Conservation (phyloP, 53 echinoderm and acorn worm species). For the Apostichopus leukothele region DNA sequence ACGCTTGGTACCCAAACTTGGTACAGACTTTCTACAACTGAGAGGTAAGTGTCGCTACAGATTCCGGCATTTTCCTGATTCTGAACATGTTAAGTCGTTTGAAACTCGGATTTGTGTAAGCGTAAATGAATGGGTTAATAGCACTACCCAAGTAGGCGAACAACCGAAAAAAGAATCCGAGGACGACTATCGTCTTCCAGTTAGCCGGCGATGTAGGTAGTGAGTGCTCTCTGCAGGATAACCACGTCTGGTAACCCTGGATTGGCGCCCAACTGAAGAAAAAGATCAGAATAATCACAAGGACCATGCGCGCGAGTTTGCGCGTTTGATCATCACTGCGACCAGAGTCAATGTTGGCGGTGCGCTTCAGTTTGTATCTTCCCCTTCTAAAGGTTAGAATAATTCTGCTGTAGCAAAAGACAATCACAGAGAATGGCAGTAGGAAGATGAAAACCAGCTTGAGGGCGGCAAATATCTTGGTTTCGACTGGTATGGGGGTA, state of each 20-base stretch:
- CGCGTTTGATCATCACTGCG: constrained; percentile 23
- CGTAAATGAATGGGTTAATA: constrained; percentile 45
- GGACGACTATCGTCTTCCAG: constrained; percentile 20
- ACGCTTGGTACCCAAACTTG: too few relatives aligned
- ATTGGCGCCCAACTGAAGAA: constrained; percentile 46
- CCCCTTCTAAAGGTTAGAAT: constrained; percentile 26
- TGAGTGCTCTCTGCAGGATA: constrained; percentile 9
- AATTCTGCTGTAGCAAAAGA: constrained; percentile 25
- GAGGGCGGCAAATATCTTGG: constrained; percentile 9
- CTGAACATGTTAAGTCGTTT: constrained; percentile 38
- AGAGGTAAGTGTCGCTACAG: neutral
- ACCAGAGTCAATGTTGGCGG: constrained; percentile 15
- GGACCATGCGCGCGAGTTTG: constrained; percentile 39
- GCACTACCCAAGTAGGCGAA: constrained; percentile 22
- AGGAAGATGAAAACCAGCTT: constrained; percentile 26
- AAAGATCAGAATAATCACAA: constrained; percentile 29
- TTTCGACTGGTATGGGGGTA: neutral
- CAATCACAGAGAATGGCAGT: constrained; percentile 35
- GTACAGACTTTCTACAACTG: neutral
- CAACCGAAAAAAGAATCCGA: constrained; percentile 24
- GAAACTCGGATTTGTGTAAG: constrained; percentile 47
- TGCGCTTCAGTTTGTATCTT: constrained; percentile 17
- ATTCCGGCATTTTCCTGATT: neutral
- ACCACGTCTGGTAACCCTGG: constrained; percentile 24
- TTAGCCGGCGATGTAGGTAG: neutral